Evolutionary conservation across 2,888 invertebrate species (phyloP), one percentile per base, ranked within the genome.

Genomic region (Schizotus pectinicornis): DNA sequence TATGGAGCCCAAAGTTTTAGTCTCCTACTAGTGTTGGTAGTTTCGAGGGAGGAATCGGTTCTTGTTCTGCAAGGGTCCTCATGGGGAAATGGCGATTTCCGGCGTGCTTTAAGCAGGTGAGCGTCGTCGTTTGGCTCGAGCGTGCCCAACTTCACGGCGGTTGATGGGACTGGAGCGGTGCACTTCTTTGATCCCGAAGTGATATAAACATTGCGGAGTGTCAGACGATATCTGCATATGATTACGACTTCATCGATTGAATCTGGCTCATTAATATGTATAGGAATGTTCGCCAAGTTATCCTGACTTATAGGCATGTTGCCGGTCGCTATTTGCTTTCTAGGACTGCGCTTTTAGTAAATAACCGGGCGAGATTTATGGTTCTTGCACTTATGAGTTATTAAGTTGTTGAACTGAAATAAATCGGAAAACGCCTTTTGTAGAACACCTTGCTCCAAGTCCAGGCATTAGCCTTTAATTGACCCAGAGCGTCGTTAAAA

Each of bases 241-340:
- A 70, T 68, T 70, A 70, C 68, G 63, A 70, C 70, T 67, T 67
- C 67, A 68, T 69, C 67, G 67, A 68, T 70, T 65, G 60, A 65
- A 65, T 65, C 67, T 68, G 31, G 59, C 66, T 68, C 70, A 68
- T 70, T 70, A 70, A 70, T 70, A 68, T 69, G 68, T 68, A 68
- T 67, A 58, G 45, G 58, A 61, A 54, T 61, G 61, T 66, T 61
- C 56, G 59, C 46, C 45, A 55, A 54, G 51, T 53, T 58, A 62
- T 56, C 56, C 59, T 60, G 59, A 65, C 63, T 63, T 63, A 65
- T 59, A 42, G 46, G 31, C 61, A 49, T 63, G 65, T 49, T 43
- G n/a, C 30, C 5, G n/a, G 38, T 48, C 37, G 38, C 43, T 53
- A 53, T 53, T 59, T 54, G 14, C 35, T 32, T 48, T 49, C 50